These are phyloP conservation scores for Tiphia femorata DNA, from an alignment of 2,888 invertebrate genomes.

Conservation along the genomic window DNA sequence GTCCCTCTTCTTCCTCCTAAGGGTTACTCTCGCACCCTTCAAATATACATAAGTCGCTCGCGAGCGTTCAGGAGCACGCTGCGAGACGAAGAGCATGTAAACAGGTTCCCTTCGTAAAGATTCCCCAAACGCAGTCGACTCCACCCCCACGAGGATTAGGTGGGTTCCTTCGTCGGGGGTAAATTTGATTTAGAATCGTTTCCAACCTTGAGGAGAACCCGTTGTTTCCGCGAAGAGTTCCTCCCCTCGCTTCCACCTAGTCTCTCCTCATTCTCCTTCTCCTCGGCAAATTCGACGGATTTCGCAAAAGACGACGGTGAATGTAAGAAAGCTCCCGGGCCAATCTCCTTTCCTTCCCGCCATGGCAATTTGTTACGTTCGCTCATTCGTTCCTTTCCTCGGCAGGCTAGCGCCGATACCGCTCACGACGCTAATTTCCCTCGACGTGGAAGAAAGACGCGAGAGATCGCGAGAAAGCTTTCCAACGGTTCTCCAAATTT, in stretches of 20 bases:
- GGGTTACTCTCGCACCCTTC: background rate
- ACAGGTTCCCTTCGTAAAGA: background rate
- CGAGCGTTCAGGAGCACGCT: background rate
- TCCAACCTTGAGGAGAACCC: conserved; percentile 5
- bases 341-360: conserved; percentile 19
- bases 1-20: no score
- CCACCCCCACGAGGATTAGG: background rate
- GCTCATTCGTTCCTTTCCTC: background rate
- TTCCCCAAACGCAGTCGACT: background rate
- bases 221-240: conserved; percentile 30
- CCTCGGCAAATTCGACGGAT: conserved; percentile 49
- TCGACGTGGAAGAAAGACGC: no score
- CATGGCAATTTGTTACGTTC: conserved; percentile 26
- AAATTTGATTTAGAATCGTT: conserved; percentile 23
- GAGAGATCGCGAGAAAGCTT: no score
- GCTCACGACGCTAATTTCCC: conserved; percentile 18
- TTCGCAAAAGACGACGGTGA: conserved; percentile 33
- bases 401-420: background rate
- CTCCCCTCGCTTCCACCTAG: conserved; percentile 22
- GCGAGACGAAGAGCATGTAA: background rate
- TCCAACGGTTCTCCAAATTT: no score
- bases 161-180: background rate
- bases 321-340: conserved; percentile 34
- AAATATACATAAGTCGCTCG: background rate
- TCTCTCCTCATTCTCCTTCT: conserved; percentile 9